phyloP scores from a whole-genome alignment of 2,113 vertebrate species.

The Brachyistius frenatus region DNA sequence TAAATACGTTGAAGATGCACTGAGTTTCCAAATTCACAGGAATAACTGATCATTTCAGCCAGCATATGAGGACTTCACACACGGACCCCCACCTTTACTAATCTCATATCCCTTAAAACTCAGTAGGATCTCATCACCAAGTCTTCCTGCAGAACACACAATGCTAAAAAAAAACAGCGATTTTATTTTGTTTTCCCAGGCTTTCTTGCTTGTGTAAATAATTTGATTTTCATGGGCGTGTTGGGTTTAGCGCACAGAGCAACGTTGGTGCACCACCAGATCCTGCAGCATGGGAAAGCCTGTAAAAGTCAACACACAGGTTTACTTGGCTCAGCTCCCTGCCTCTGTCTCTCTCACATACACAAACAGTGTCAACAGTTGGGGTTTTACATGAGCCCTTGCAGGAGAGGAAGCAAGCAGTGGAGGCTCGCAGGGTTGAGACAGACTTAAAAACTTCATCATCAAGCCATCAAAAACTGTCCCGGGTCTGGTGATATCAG shows the following conservation, averaged over 20 bases:
- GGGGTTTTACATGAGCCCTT: conserved; percentile 43
- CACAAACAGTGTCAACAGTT: conserved; percentile 48
- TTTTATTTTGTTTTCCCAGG: conserved; percentile 61
- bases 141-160: conserved; percentile 25
- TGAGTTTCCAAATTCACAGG: conserved; percentile 1
- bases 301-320: conserved; percentile 73
- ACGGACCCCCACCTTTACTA: not conserved
- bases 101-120: not conserved
- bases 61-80: not conserved
- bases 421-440: conserved; percentile 28
- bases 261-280: conserved; percentile 37
- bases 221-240: conserved; percentile 46
- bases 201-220: conserved; percentile 61
- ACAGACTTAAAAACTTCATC: conserved; percentile 39
- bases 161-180: conserved; percentile 12
- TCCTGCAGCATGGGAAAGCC: conserved; percentile 64
- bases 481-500: conserved; percentile 13
- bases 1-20: not conserved
- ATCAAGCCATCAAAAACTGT: not conserved
- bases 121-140: not conserved
- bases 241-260: conserved; percentile 29
- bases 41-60: conserved; percentile 5
- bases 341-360: conserved; percentile 26
- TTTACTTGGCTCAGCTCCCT: conserved; percentile 57
- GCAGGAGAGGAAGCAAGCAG: conserved; percentile 40